Evolutionary conservation across 2,888 invertebrate genomes (phyloP), one percentile per base, ranked within the genome.

Genomic region (Nomada flava): DNA sequence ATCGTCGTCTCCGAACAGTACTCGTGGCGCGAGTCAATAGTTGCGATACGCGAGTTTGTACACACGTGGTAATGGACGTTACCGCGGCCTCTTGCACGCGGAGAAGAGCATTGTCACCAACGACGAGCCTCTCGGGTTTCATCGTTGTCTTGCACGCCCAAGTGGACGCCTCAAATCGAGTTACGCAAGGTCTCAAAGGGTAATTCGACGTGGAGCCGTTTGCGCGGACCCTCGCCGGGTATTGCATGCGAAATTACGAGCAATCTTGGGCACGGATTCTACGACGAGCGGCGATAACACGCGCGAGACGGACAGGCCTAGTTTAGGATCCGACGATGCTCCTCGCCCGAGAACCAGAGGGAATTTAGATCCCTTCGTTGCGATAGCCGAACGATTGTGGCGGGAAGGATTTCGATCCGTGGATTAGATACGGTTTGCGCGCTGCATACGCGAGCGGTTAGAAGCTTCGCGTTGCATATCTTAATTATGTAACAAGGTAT

Each of bases 131-230:
- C 77, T 82, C 67, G 68, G 53, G 70, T 71, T 74, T 71, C 64
- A 59, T n/a, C 44, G 57, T 13, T 26, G 47, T 69, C 77, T 73
- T 42, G 59, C 52, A 29, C 20, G 36, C 60, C 67, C 44, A 69
- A 62, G 73, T 52, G 83, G 57, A 71, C 67, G 76, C 50, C 63
- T 82, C 72, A 65, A 82, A 83, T 79, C 79, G 78, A 79, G 82
- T 84, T 84, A 84, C 79, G 79, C 72, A 84, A 84, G 83, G 60
- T 69, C 79, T 72, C 71, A 62, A 76, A 82, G 83, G 75, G 82
- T 78, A 83, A 83, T 78, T 71, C 77, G 78, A 78, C 82, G 81
- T 75, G 72, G 76, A 79, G 71, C 59, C 80, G 81, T 76, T 81
- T 65, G 69, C 72, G 72, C 64, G 76, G 36, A 67, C 71, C 73